Conservation (phyloP, 2,888 invertebrate genomes). For the Tiliacea aurago region DNA sequence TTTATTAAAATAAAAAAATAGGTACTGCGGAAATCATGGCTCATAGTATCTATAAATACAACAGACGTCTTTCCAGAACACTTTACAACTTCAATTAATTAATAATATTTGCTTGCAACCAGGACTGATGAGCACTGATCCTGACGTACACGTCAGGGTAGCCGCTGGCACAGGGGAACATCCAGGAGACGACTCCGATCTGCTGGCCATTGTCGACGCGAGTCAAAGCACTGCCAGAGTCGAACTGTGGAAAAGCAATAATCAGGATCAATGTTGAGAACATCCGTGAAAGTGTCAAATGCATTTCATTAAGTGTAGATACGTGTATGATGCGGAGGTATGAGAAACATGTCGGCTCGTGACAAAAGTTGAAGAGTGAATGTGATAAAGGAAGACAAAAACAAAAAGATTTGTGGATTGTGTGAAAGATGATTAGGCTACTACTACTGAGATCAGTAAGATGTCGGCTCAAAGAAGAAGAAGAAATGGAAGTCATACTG, state of each 20-base stretch:
- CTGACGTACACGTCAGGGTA: slow-evolving; percentile 78
- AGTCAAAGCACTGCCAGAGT: slow-evolving; percentile 77
- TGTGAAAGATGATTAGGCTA: not conserved
- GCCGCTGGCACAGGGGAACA: slow-evolving; percentile 78
- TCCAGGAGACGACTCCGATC: slow-evolving; percentile 81
- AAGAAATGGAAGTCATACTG: too few species aligned
- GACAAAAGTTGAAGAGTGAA: not conserved
- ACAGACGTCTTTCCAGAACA: not conserved
- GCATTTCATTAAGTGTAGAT: not conserved
- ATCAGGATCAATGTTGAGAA: not conserved
- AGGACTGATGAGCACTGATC: slow-evolving; percentile 68
- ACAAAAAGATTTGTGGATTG: too few species aligned
- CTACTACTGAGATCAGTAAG: too few species aligned
- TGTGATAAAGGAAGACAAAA: too few species aligned
- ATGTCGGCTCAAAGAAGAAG: too few species aligned
- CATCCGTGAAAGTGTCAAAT: not conserved
- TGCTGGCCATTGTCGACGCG: slow-evolving; percentile 61
- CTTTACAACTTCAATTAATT: not conserved
- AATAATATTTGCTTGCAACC: slow-evolving; percentile 48
- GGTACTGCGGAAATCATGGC: not conserved
- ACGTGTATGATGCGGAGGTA: too few species aligned
- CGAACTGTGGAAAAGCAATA: slow-evolving; percentile 69
- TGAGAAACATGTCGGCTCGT: not conserved
- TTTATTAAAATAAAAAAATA: not conserved
- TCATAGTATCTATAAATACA: not conserved